phyloP scores from a whole-genome alignment of 1,140 invertebrate species.

The Drosophila sp. region DNA sequence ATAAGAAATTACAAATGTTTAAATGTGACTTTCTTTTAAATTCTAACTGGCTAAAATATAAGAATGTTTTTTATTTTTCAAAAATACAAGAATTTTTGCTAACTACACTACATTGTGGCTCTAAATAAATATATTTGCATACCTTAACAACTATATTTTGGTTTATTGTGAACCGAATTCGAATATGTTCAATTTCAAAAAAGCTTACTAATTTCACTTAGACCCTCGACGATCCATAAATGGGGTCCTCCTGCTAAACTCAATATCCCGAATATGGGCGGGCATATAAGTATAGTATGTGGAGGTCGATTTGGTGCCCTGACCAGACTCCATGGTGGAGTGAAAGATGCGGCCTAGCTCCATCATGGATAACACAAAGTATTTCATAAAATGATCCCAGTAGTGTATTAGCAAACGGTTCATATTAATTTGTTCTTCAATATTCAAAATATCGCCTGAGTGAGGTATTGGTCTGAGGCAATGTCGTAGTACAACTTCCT shows the following conservation, averaged over 20 bases:
- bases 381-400: background rate
- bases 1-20: no score
- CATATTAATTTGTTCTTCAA: background rate
- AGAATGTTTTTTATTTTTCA: no score
- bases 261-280: slow-evolving; percentile 36
- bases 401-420: background rate
- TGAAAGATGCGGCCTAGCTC: slow-evolving; percentile 53
- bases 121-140: no score
- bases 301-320: background rate
- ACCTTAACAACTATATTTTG: background rate
- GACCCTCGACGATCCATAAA: background rate
- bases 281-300: slow-evolving; percentile 64
- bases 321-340: slow-evolving; percentile 33
- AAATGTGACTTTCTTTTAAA: no score
- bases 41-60: no score
- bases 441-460: background rate
- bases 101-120: no score
- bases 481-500: background rate
- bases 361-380: slow-evolving; percentile 47
- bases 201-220: background rate
- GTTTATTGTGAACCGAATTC: background rate
- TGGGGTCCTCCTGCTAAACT: background rate
- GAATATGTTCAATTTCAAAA: background rate
- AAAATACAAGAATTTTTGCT: no score
- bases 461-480: background rate